Conservation (phyloP, 92 coral and sea anemone genomes). For the Epizoanthus scotinus region DNA sequence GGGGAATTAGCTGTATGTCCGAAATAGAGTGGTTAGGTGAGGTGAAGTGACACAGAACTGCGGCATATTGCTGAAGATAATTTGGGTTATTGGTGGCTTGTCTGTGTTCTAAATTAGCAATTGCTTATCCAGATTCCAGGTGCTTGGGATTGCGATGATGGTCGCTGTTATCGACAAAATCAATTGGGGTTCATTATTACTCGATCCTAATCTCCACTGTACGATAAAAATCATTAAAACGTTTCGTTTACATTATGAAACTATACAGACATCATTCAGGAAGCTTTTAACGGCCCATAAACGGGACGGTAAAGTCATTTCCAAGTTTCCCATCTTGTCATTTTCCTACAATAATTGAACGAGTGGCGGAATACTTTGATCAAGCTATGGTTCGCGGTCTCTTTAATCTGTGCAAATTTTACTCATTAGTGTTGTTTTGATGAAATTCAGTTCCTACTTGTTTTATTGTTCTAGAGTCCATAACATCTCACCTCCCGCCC, state of each 20-base stretch:
- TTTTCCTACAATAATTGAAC: background rate
- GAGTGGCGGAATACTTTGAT: conserved; percentile 8
- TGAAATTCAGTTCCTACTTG: background rate
- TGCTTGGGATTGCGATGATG: background rate
- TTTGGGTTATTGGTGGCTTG: no score
- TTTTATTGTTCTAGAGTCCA: background rate
- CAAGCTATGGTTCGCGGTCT: background rate
- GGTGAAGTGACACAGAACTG: no score
- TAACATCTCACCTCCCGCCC: no score
- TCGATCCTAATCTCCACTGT: background rate
- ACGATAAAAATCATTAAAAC: background rate
- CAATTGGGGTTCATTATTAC: background rate
- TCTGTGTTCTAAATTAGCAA: no score
- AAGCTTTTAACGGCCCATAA: background rate
- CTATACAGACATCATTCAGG: background rate
- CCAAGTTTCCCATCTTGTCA: background rate
- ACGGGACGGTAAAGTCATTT: conserved; percentile 13
- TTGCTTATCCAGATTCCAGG: no score
- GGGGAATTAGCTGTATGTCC: no score
- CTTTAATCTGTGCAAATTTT: background rate
- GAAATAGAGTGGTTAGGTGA: no score
- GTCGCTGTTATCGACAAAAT: background rate
- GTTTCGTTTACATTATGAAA: background rate
- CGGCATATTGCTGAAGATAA: no score
- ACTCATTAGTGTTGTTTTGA: background rate